These are phyloP conservation scores for Cremastobaeus sp. DNA, from an alignment of 2,888 invertebrate genomes.

Conservation along the genomic window DNA sequence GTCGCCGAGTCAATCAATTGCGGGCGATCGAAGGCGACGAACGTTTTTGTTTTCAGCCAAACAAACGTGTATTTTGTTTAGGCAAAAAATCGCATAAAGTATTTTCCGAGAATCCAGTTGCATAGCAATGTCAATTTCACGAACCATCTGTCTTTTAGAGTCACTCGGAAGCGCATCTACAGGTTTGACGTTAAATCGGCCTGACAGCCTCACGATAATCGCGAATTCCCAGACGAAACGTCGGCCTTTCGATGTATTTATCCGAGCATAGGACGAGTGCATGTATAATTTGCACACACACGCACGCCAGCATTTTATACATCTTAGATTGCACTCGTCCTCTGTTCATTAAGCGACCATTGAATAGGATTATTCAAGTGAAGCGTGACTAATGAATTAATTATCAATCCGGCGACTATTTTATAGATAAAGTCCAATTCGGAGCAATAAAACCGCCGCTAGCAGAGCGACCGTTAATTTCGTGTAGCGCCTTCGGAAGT, in stretches of 20 bases:
- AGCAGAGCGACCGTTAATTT: not conserved
- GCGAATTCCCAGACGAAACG: slow-evolving; percentile 57
- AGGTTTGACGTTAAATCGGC: slow-evolving; percentile 54
- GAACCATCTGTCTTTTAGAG: slow-evolving; percentile 50
- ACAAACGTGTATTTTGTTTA: slow-evolving; percentile 31
- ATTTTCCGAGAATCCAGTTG: slow-evolving; percentile 56
- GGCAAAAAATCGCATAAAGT: slow-evolving; percentile 29
- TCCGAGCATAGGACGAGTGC: slow-evolving; percentile 8
- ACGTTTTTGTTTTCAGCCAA: slow-evolving; percentile 19
- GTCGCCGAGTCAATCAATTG: not conserved
- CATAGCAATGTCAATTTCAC: slow-evolving; percentile 55
- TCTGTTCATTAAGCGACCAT: slow-evolving; percentile 34
- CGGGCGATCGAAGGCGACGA: slow-evolving; percentile 14
- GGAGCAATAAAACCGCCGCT: not conserved
- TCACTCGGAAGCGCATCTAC: slow-evolving; percentile 58
- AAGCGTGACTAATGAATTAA: slow-evolving; percentile 19
- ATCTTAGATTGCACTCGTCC: not conserved
- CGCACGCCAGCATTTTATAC: not conserved
- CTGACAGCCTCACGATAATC: slow-evolving; percentile 59
- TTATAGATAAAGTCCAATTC: no score
- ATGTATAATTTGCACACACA: slow-evolving; percentile 12
- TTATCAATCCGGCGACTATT: no score
- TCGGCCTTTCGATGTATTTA: slow-evolving; percentile 37
- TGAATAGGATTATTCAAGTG: slow-evolving; percentile 42
- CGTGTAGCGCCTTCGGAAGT: no score